Evolutionary conservation across 2,888 invertebrate species (phyloP).

Genomic region (Exocentrus adspersus): DNA sequence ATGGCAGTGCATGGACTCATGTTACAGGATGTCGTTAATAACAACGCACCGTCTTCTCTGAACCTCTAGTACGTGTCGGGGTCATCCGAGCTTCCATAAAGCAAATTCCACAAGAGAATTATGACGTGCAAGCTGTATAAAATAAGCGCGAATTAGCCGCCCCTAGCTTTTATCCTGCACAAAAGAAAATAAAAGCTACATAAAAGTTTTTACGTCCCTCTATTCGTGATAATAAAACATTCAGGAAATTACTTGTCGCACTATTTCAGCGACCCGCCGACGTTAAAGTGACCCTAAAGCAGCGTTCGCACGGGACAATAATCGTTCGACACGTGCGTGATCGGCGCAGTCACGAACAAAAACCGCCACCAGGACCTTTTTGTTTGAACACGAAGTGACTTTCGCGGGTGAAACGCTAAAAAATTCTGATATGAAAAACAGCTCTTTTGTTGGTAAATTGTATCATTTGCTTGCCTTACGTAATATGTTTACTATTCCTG

Average conservation of each 20-base stretch:
- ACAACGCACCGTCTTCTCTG: neutral
- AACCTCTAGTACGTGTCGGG: slow-evolving; percentile 22
- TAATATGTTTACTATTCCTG: neutral
- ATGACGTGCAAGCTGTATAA: slow-evolving; percentile 20
- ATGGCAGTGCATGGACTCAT: slow-evolving; percentile 12
- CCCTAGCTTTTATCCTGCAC: slow-evolving; percentile 10
- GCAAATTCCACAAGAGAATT: neutral
- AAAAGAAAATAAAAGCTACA: slow-evolving; percentile 11
- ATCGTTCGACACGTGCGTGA: slow-evolving; percentile 44
- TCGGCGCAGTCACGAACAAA: slow-evolving; percentile 43
- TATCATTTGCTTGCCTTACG: neutral
- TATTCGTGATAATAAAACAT: slow-evolving; percentile 32
- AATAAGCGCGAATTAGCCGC: slow-evolving; percentile 10
- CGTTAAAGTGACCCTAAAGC: slow-evolving; percentile 36
- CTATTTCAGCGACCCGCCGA: slow-evolving; percentile 34
- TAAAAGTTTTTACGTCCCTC: slow-evolving; percentile 15
- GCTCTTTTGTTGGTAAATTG: no score
- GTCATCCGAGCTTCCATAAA: neutral
- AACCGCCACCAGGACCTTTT: slow-evolving; percentile 33
- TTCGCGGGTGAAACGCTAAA: no score
- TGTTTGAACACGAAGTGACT: slow-evolving; percentile 25
- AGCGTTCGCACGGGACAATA: slow-evolving; percentile 31
- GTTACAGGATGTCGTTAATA: slow-evolving; percentile 18
- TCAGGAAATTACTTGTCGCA: slow-evolving; percentile 46
- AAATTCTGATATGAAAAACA: no score